Percentiles rank a stretch among this genome's conserved stretches.
These are phyloP conservation scores for Chiloscyllium punctatum DNA, from an alignment of 2,797 vertebrate genomes.

Conservation along the genomic window DNA sequence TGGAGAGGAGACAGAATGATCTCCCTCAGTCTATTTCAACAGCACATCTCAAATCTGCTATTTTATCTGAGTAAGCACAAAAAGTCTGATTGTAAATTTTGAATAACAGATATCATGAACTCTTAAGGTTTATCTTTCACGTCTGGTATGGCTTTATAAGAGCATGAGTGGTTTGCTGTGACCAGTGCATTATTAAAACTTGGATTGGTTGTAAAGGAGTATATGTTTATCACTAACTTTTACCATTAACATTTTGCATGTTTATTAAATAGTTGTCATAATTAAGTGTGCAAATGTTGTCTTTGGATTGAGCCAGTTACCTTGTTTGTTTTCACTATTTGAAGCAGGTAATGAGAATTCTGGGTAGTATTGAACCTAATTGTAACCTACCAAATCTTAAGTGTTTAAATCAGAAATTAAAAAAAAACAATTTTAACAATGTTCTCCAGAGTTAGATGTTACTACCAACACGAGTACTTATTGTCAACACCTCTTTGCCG, in stretches of 20 bases:
- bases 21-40: not conserved
- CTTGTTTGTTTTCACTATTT: not conserved
- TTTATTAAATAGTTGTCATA: not conserved
- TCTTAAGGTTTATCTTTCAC: not conserved
- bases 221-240: not conserved
- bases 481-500: too few relatives aligned
- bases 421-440: too few relatives aligned
- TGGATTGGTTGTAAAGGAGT: not conserved
- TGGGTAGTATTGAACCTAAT: not conserved
- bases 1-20: not conserved
- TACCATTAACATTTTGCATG: conserved; percentile 15
- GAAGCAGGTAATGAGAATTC: not conserved
- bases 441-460: too few relatives aligned
- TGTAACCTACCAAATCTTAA: not conserved
- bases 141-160: not conserved
- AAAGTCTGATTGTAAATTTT: not conserved
- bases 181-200: not conserved
- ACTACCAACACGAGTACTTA: too few relatives aligned
- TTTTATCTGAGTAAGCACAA: not conserved
- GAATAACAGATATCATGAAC: not conserved
- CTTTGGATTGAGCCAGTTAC: not conserved
- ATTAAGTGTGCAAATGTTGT: not conserved
- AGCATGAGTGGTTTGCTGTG: not conserved
- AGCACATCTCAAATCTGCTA: not conserved
- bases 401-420: too few relatives aligned